Base-by-base conservation (phyloP, 2,797 vertebrate species). In the Sciurus vulgaris region DNA sequence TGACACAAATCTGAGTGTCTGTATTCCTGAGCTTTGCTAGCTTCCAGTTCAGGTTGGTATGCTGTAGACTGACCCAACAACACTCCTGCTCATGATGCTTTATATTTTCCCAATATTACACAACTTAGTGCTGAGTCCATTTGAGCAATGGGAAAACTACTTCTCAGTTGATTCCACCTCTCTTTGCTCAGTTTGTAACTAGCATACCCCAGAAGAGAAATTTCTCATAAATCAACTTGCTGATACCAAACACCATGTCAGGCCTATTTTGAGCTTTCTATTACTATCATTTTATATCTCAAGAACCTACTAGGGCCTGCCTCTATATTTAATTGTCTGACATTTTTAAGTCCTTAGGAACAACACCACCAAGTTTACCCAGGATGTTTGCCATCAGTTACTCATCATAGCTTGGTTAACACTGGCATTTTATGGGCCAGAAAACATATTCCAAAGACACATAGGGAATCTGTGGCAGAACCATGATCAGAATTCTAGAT, bases 371-470 rank as follows among this genome's bases (percentile, higher is more conserved):
- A n/a, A 79, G 47, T 94, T 91, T 38, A 59, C 51, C 17, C 35
- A 74, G 28, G 41, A 93, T 35, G 63, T 89, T 91, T 82, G 20
- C 56, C 49, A 38, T 38, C 63, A 56, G 56, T 69, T 79, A 84
- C 67, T 88, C 74, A 74, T 84, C 44, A 6, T 33, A 74, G 30
- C 14, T 9, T 0, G 0, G 10, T 41, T 63, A 70, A 41, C 17
- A 35, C 35, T 70, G 38, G 38, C 87, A 74, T 92, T 93, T 93
- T 61, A 87, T 67, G 8, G 67, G 47, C 14, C 81, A 77, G 41
- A 65, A 87, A 94, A 51, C 51, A 86, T 24, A 73, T 69, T 89
- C 44, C 49, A 73, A 87, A 41, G 82, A 84, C 41, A 88, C 33
- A 51, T 2, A 44, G 63, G 78, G n/a, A 83, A 82, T 78, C 15